Base-by-base conservation (phyloP, 2,888 invertebrate species). In the Leptopilina drosophilae region DNA sequence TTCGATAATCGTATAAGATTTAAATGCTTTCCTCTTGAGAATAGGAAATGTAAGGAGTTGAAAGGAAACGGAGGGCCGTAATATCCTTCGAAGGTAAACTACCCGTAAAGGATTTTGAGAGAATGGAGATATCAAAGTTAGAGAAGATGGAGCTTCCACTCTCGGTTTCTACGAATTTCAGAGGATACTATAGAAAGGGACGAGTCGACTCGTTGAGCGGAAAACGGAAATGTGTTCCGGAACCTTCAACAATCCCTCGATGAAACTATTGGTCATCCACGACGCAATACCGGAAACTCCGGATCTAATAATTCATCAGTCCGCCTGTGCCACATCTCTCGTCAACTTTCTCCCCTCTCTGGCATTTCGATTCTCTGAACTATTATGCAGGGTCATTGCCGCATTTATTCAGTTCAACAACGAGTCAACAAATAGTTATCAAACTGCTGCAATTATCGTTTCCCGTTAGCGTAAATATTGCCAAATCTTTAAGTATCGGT, bases 191-290 rank as follows among this genome's bases (percentile, higher is more conserved):
- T 20, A 81, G 84, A 85, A 49, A 83, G 85, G 86, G 84, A 86
- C 82, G 84, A 86, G 86, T 87, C 87, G 87, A 87, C 87, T 86
- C 89, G 87, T 82, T 84, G 84, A 87, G 87, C 92, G 92, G 92
- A 92, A 92, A 89, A 89, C 89, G 92, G 92, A 92, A 92, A 92
- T 92, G 92, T 92, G 92, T 88, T 89, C 90, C 92, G 92, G 92
- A 92, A 91, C 89, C 91, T 91, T 91, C 90, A 91, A 92, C 92
- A 91, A 91, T 92, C 90, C 91, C 91, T 91, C 91, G 91, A 91
- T 91, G 91, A 91, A 91, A 91, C 91, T 91, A 91, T 91, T 91
- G 91, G 91, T 91, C 91, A 91, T 91, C 90, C 91, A 88, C 91
- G 90, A 91, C 90, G 91, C 90, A 88, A 89, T 90, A 89, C 89